Percentiles rank a stretch among this genome's conserved stretches.
Conservation (phyloP, 2,113 vertebrate species). For the Mugil cephalus region DNA sequence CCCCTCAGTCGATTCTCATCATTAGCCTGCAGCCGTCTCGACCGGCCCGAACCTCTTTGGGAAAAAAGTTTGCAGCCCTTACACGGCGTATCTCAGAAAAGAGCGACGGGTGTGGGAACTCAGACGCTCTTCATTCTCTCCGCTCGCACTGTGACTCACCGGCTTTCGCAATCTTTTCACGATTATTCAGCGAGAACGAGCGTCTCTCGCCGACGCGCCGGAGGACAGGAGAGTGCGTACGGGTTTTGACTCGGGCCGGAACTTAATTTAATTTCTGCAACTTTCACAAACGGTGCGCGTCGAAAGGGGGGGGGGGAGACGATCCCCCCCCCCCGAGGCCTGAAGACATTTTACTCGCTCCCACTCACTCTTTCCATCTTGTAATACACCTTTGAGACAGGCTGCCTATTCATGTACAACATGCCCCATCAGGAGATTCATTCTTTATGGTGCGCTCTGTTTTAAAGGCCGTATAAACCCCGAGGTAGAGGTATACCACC, state of each 20-base stretch:
- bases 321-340: slow-evolving; percentile 49
- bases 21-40: slow-evolving; percentile 51
- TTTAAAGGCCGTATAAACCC: slow-evolving; percentile 59
- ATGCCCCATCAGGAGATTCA: slow-evolving; percentile 55
- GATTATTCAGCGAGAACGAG: slow-evolving; percentile 14
- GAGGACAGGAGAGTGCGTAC: slow-evolving; percentile 21
- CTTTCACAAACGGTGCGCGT: slow-evolving; percentile 50
- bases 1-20: slow-evolving; percentile 43
- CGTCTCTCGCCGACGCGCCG: slow-evolving; percentile 6
- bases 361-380: slow-evolving; percentile 71
- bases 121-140: slow-evolving; percentile 26
- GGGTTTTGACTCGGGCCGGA: slow-evolving; percentile 26
- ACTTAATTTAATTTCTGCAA: slow-evolving; percentile 37
- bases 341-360: slow-evolving; percentile 44
- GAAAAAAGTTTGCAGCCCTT: slow-evolving; percentile 39
- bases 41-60: slow-evolving; percentile 32
- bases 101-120: not conserved
- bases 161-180: slow-evolving; percentile 22
- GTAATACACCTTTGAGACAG: slow-evolving; percentile 72
- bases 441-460: slow-evolving; percentile 44
- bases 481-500: slow-evolving; percentile 17
- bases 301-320: slow-evolving; percentile 22
- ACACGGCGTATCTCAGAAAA: slow-evolving; percentile 12
- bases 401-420: slow-evolving; percentile 60
- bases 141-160: slow-evolving; percentile 52